A percentile compares a stretch with the other conserved stretches of the same genome.
Conservation (phyloP, 2,888 invertebrate species). For the Drosophila austrosaltans region DNA sequence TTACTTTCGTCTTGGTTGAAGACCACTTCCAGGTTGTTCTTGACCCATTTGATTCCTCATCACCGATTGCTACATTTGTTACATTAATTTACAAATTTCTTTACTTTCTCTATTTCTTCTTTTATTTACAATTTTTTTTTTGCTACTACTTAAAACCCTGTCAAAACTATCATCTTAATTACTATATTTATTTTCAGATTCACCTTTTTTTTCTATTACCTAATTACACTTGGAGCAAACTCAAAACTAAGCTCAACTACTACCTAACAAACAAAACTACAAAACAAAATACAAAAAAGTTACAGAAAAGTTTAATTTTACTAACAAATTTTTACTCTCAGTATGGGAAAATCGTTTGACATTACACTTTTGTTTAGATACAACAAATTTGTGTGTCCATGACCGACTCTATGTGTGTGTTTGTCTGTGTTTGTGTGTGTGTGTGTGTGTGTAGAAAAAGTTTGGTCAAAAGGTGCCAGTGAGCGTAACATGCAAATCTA, state of each 20-base stretch:
- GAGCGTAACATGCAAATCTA: constrained; percentile 69
- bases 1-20: no score
- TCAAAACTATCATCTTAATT: not conserved
- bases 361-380: constrained; percentile 67
- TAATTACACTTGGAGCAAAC: not conserved
- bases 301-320: constrained; percentile 58
- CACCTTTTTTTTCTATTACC: constrained; percentile 1
- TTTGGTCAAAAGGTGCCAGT: constrained; percentile 44
- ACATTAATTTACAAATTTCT: no score
- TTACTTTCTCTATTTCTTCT: not conserved
- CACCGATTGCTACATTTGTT: no score
- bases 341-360: constrained; percentile 64
- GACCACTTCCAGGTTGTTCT: no score
- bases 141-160: not conserved
- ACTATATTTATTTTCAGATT: not conserved
- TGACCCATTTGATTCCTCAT: no score
- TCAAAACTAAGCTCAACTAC: constrained; percentile 2
- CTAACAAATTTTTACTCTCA: constrained; percentile 54
- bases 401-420: constrained; percentile 24
- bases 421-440: not conserved
- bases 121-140: no score
- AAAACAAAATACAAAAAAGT: constrained; percentile 49
- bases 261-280: not conserved
- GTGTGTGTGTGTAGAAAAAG: constrained; percentile 32
- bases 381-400: constrained; percentile 7